A percentile compares a stretch with the other conserved stretches of the same genome.
Evolutionary conservation across 2,113 vertebrate genomes (phyloP).

Genomic region (Syrrhaptes paradoxus): DNA sequence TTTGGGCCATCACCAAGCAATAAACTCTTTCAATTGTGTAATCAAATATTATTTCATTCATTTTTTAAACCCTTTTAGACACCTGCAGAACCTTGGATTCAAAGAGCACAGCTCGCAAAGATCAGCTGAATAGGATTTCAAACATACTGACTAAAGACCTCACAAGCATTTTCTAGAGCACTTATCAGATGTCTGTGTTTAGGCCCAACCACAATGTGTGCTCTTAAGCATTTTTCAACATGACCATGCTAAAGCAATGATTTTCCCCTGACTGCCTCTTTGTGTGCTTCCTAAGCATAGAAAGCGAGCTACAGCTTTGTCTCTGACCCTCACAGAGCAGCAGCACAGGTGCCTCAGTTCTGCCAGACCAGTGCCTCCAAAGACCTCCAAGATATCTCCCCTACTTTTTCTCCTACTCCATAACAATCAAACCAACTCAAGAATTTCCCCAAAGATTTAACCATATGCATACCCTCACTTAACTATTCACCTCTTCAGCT

Average conservation of each 20-base stretch:
- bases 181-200: neutral
- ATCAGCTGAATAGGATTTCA: neutral
- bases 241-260: neutral
- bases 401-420: neutral
- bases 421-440: neutral
- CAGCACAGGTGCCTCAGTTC: neutral
- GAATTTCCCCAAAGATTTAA: neutral
- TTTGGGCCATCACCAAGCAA: neutral
- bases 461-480: neutral
- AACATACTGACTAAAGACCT: neutral
- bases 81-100: neutral
- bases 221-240: neutral
- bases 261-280: neutral
- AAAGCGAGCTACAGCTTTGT: neutral
- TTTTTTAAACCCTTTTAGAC: neutral
- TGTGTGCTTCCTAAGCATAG: neutral
- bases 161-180: neutral
- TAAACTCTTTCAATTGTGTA: neutral
- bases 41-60: neutral
- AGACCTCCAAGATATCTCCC: neutral
- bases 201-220: neutral
- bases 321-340: neutral
- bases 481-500: neutral
- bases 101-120: neutral
- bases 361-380: neutral